Percentiles rank a stretch among this genome's conserved stretches.
Conservation (phyloP, 53 echinoderm and acorn worm genomes). For the Temnopleurus reevesii region DNA sequence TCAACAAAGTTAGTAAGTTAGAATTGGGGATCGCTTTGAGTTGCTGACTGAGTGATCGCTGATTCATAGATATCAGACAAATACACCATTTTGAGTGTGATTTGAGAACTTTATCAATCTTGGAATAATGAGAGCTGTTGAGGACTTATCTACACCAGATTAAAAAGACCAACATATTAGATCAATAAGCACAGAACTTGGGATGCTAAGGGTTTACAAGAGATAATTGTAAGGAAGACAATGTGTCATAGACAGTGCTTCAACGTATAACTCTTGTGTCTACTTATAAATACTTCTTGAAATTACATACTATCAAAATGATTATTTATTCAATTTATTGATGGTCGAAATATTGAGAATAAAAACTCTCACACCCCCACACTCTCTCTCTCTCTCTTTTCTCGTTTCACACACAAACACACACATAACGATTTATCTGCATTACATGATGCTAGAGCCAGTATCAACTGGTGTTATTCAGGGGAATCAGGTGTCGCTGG, state of each 20-base stretch:
- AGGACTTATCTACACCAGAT: background rate
- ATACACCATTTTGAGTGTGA: background rate
- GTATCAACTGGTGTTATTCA: constrained; percentile 19
- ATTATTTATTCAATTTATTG: background rate
- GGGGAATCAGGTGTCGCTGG: constrained; percentile 31
- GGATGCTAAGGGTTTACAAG: background rate
- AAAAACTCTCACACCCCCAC: background rate
- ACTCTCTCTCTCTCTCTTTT: no score
- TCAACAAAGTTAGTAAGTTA: no score
- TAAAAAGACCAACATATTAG: background rate
- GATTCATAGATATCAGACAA: background rate
- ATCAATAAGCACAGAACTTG: background rate
- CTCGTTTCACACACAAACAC: constrained; percentile 26
- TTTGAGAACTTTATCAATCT: no score
- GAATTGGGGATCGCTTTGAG: no score
- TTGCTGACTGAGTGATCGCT: background rate
- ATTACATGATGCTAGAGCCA: background rate
- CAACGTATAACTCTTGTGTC: background rate
- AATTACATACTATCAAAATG: background rate
- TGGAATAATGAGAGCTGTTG: no score
- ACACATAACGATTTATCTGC: constrained; percentile 8
- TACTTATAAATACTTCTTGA: background rate
- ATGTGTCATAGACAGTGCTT: background rate
- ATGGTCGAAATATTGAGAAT: background rate
- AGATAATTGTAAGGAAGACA: constrained; percentile 10